Evolutionary conservation across 2,888 invertebrate species (phyloP).

Genomic region (Horisme vitalbata): DNA sequence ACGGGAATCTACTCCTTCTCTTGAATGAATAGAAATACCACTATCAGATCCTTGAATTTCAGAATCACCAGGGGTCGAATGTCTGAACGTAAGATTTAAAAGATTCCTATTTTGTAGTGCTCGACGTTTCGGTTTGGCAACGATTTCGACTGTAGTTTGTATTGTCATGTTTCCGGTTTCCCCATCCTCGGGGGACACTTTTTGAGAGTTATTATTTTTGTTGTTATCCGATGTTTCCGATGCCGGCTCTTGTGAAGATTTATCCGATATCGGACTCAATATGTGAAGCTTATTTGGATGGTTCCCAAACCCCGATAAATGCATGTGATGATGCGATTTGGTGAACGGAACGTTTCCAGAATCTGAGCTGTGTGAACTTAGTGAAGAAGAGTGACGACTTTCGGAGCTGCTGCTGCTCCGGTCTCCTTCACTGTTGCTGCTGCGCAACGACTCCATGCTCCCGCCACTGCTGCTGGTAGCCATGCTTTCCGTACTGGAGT

Average conservation of each 20-base stretch:
- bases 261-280: constrained; percentile 94
- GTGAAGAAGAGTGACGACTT: constrained; percentile 91
- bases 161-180: constrained; percentile 68
- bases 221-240: constrained; percentile 93
- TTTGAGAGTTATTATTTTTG: constrained; percentile 89
- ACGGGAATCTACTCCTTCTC: constrained; percentile 89
- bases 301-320: constrained; percentile 86
- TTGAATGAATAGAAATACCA: constrained; percentile 93
- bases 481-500: constrained; percentile 93
- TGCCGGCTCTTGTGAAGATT: constrained; percentile 93
- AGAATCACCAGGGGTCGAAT: constrained; percentile 85
- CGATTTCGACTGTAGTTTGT: constrained; percentile 75
- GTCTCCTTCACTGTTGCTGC: constrained; percentile 94
- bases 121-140: constrained; percentile 84
- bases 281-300: constrained; percentile 91
- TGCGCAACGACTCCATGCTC: constrained; percentile 93
- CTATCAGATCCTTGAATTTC: constrained; percentile 94
- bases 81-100: constrained; percentile 85
- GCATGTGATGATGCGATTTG: constrained; percentile 84
- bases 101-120: constrained; percentile 90
- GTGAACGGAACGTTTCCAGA: constrained; percentile 85
- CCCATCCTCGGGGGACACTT: constrained; percentile 88
- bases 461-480: constrained; percentile 94
- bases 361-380: constrained; percentile 94
- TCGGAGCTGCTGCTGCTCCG: constrained; percentile 93